Evolutionary conservation across 2,113 vertebrate genomes (phyloP), one percentile per base, ranked within the genome.

Genomic region (Thalassoma bifasciatum): DNA sequence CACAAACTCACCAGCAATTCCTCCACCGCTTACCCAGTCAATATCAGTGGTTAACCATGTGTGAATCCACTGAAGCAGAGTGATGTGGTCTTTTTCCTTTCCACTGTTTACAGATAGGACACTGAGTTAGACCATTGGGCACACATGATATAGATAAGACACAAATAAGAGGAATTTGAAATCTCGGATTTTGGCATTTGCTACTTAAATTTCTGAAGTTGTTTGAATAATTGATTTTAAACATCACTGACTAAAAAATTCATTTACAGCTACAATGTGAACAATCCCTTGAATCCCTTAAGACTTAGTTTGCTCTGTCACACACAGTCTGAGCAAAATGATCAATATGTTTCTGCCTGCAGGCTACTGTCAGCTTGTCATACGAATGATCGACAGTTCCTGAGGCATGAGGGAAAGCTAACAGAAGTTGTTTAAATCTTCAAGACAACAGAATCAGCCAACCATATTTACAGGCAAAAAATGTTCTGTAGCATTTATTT

Each of bases 1-100:
- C 66, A 79, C 70, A 68, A 63, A 78, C 24, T 44, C 70, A 78
- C 77, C 62, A 72, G 61, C 36, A 40, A 21, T 11, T 5, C 59
- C 54, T 54, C 36, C 23, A 24, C 38, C 16, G 37, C 69, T 46
- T 21, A 67, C 38, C 16, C 17, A 10, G 50, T 58, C 69, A 51
- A 38, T 70, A 72, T 74, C 66, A 70, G 59, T 12, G 42, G 21
- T 57, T 3, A 72, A 66, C 11, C 67, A 82, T 73, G 63, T 62
- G 24, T n/a, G 42, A 36, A 52, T 37, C 58, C 52, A 61, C 2
- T 73, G 59, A 67, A 83, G 82, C 77, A 77, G 62, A 77, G 58
- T 80, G 60, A 77, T 40, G 14, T 7, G 21, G 12, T 47, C 54
- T 53, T 64, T 23, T 61, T 59, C 24, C 16, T 71, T 42, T 14